Evolutionary conservation across 2,113 vertebrate species (phyloP).

Genomic region (Leptodactylus fuscus): DNA sequence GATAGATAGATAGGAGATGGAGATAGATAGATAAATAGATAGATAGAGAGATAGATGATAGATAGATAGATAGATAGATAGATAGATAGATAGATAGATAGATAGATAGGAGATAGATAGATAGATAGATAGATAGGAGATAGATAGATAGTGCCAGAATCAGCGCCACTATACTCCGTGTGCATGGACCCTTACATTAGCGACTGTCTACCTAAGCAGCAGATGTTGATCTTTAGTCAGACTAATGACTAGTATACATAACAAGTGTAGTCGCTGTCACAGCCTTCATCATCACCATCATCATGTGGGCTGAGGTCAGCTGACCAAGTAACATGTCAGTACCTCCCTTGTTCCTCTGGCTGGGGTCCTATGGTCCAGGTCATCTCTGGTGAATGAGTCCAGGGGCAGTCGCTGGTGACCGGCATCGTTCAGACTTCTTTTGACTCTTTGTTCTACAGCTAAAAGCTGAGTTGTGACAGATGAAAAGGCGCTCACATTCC

Average conservation of each 20-base stretch:
- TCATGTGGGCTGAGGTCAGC: conserved; percentile 52
- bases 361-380: neutral
- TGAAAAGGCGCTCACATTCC: conserved; percentile 43
- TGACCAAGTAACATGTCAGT: conserved; percentile 31
- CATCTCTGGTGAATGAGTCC: conserved; percentile 36
- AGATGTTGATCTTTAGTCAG: too few relatives aligned
- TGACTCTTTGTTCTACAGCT: conserved; percentile 37
- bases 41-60: too few relatives aligned
- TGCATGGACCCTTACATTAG: too few relatives aligned
- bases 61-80: neutral
- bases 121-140: too few relatives aligned
- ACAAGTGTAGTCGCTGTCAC: neutral
- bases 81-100: too few relatives aligned
- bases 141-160: too few relatives aligned
- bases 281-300: neutral
- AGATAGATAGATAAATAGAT: too few relatives aligned
- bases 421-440: conserved; percentile 31
- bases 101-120: too few relatives aligned
- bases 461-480: conserved; percentile 22
- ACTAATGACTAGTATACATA: neutral
- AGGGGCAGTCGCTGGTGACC: conserved; percentile 24
- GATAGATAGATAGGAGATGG: too few relatives aligned
- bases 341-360: neutral
- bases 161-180: too few relatives aligned
- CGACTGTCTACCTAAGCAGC: too few relatives aligned